Evolutionary conservation across 2,888 invertebrate species (phyloP).

Genomic region (Nomada ruficornis): DNA sequence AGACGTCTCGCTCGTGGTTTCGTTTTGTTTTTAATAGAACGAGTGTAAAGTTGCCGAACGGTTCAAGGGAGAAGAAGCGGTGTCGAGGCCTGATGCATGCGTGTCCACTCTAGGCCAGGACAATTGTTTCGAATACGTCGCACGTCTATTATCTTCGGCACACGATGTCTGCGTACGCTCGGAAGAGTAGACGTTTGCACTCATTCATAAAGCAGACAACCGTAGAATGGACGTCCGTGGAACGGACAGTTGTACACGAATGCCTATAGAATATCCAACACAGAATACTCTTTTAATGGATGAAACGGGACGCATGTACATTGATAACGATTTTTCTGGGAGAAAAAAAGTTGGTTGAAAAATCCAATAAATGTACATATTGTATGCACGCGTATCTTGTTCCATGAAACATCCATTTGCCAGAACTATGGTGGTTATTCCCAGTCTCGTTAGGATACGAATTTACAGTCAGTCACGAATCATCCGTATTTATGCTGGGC

Average conservation of each 20-base stretch:
- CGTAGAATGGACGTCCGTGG: slow-evolving; percentile 44
- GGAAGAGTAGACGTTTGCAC: slow-evolving; percentile 21
- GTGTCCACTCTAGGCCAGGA: slow-evolving; percentile 14
- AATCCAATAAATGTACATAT: not conserved
- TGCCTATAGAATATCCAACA: slow-evolving; percentile 38
- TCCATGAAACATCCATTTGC: slow-evolving; percentile 30
- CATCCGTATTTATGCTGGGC: slow-evolving; percentile 50
- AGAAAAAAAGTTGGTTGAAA: slow-evolving; percentile 12
- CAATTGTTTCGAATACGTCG: slow-evolving; percentile 37
- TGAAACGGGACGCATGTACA: not conserved
- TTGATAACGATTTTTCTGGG: not conserved
- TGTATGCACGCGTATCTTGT: not conserved
- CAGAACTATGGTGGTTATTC: not conserved
- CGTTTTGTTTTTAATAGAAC: not conserved
- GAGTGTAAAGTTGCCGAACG: slow-evolving; percentile 11
- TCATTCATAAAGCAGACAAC: slow-evolving; percentile 38
- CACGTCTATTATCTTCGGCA: slow-evolving; percentile 29
- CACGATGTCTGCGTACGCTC: slow-evolving; percentile 9
- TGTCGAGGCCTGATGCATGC: slow-evolving; percentile 16
- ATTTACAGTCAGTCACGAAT: slow-evolving; percentile 53
- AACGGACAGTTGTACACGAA: slow-evolving; percentile 15
- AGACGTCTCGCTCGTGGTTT: not conserved
- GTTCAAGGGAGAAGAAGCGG: not conserved
- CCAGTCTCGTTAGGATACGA: slow-evolving; percentile 30
- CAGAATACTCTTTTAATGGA: slow-evolving; percentile 30